Evolutionary conservation across 2,797 vertebrate species (phyloP).

Genomic region (Thamnophis elegans): DNA sequence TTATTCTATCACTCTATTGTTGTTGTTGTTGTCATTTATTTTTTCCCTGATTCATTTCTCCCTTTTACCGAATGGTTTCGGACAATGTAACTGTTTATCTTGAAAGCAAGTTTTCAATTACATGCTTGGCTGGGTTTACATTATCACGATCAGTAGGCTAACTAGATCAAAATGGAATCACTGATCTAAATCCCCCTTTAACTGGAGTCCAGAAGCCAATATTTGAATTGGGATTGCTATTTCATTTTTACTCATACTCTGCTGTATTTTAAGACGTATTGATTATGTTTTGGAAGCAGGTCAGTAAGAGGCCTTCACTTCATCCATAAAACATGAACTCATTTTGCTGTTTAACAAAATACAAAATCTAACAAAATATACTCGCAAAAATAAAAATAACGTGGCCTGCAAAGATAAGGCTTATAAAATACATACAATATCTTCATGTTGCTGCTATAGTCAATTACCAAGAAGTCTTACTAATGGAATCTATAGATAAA

Average conservation of each 20-base stretch:
- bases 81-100: constrained; percentile 51
- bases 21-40: neutral
- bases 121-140: constrained; percentile 78
- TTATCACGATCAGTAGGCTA: constrained; percentile 76
- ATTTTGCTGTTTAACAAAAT: constrained; percentile 29
- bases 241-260: constrained; percentile 31
- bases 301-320: constrained; percentile 18
- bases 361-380: neutral
- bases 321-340: constrained; percentile 16
- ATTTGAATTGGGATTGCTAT: constrained; percentile 59
- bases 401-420: neutral
- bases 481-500: neutral
- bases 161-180: constrained; percentile 80
- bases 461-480: neutral
- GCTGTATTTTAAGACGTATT: constrained; percentile 30
- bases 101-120: constrained; percentile 81
- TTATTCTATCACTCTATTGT: neutral
- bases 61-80: constrained; percentile 60
- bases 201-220: constrained; percentile 67
- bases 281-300: constrained; percentile 4
- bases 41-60: constrained; percentile 32
- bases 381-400: neutral
- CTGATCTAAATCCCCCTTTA: constrained; percentile 76
- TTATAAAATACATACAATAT: neutral
- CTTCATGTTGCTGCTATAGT: neutral